Conservation (phyloP, 2,797 vertebrate species). For the Danio albolineatus region DNA sequence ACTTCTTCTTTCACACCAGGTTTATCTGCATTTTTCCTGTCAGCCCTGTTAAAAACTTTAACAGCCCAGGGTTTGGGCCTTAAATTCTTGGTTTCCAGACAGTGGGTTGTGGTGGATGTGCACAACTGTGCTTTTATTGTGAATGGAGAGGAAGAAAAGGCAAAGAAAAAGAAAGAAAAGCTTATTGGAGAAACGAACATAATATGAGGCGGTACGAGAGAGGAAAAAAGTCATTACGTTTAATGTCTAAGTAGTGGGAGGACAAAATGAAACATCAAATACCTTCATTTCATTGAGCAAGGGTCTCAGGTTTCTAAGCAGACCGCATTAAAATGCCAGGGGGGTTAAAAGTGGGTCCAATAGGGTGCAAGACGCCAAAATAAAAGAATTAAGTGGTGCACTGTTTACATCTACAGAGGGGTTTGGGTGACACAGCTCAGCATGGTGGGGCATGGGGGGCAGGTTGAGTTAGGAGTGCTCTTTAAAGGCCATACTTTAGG, state of each 20-base stretch:
- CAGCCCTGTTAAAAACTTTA: slow-evolving; percentile 54
- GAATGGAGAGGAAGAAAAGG: slow-evolving; percentile 54
- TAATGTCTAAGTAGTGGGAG: slow-evolving; percentile 58
- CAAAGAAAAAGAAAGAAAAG: slow-evolving; percentile 40
- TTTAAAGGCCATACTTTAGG: slow-evolving; percentile 25
- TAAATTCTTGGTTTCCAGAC: slow-evolving; percentile 45
- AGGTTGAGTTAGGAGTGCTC: slow-evolving; percentile 12
- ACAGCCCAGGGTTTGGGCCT: slow-evolving; percentile 43
- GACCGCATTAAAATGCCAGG: slow-evolving; percentile 66
- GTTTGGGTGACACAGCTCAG: slow-evolving; percentile 47
- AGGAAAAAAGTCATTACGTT: slow-evolving; percentile 49
- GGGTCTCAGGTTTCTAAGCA: slow-evolving; percentile 61
- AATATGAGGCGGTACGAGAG: background rate
- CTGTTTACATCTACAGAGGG: slow-evolving; percentile 63
- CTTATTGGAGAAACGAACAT: slow-evolving; percentile 20
- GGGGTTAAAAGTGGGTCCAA: slow-evolving; percentile 57
- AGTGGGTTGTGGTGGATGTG: slow-evolving; percentile 48
- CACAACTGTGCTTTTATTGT: slow-evolving; percentile 55
- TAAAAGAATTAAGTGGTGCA: slow-evolving; percentile 63
- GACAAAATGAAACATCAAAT: slow-evolving; percentile 56
- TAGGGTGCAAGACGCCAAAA: slow-evolving; percentile 63
- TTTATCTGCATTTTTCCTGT: slow-evolving; percentile 50
- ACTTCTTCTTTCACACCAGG: slow-evolving; percentile 5
- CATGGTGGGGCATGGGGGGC: slow-evolving; percentile 45
- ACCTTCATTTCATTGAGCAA: slow-evolving; percentile 42